Percentiles rank a stretch among this genome's conserved stretches.
Evolutionary conservation across 1,140 invertebrate genomes (phyloP).

Genomic region (Drosophila seguyi): DNA sequence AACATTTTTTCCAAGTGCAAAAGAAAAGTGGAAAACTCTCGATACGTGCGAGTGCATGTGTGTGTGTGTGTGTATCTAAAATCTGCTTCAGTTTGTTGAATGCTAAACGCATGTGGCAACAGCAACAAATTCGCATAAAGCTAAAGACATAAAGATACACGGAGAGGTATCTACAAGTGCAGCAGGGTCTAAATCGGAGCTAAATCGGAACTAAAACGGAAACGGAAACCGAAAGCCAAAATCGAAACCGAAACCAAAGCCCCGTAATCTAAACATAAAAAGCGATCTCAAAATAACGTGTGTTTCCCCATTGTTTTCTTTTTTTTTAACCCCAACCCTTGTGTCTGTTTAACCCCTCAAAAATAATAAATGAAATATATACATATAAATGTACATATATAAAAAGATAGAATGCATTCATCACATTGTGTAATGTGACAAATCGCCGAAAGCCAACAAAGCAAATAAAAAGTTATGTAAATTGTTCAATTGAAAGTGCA

Average conservation of each 20-base stretch:
- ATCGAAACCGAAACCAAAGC: constrained; percentile 9
- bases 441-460: constrained; percentile 18
- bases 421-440: constrained; percentile 52
- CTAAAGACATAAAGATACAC: constrained; percentile 2
- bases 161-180: constrained; percentile 55
- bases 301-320: constrained; percentile 25
- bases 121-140: constrained; percentile 19
- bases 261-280: constrained; percentile 32
- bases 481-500: constrained; percentile 56
- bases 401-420: constrained; percentile 24
- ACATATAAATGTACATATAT: not conserved
- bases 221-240: constrained; percentile 33
- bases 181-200: not conserved
- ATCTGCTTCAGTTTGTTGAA: constrained; percentile 53
- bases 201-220: constrained; percentile 10
- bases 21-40: constrained; percentile 48
- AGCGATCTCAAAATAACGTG: constrained; percentile 16
- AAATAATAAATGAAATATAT: not conserved
- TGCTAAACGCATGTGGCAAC: constrained; percentile 32
- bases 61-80: constrained; percentile 58
- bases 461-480: constrained; percentile 39
- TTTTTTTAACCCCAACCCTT: constrained; percentile 21
- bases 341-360: constrained; percentile 17
- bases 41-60: constrained; percentile 26
- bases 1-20: constrained; percentile 40